phyloP scores from a whole-genome alignment of 2,888 invertebrate genomes.

The Drosophila meridiana region DNA sequence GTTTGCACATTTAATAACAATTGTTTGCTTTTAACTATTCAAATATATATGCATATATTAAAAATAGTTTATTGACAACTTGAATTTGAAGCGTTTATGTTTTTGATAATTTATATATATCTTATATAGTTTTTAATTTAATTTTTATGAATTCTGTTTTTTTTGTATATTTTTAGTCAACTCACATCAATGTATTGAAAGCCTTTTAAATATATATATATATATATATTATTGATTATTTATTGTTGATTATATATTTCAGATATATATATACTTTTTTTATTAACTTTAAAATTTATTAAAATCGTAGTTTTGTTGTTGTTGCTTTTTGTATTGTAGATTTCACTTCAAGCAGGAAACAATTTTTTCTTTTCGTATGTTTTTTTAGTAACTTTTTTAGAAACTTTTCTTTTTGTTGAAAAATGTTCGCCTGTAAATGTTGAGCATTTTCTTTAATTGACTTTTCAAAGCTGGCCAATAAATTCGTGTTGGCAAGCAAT shows the following conservation, averaged over 20 bases:
- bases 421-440: constrained; percentile 7
- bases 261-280: constrained; percentile 22
- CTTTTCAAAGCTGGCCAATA: constrained; percentile 4
- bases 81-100: constrained; percentile 45
- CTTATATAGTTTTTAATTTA: constrained; percentile 34
- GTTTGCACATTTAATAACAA: constrained; percentile 44
- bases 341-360: constrained; percentile 66
- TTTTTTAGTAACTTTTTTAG: constrained; percentile 9
- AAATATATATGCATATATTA: constrained; percentile 40
- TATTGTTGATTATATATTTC: constrained; percentile 29
- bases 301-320: constrained; percentile 57
- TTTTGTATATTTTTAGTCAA: constrained; percentile 50
- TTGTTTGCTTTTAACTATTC: constrained; percentile 17
- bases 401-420: not conserved
- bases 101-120: constrained; percentile 18
- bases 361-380: constrained; percentile 27
- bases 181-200: constrained; percentile 68
- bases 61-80: constrained; percentile 56
- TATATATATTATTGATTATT: constrained; percentile 33
- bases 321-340: constrained; percentile 51
- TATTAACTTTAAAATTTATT: constrained; percentile 45
- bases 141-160: constrained; percentile 45
- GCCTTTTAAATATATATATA: constrained; percentile 48
- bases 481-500: constrained; percentile 24
- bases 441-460: constrained; percentile 8